These are phyloP conservation scores for Drosophila incognita DNA, from an alignment of 2,888 invertebrate genomes.

Conservation along the genomic window DNA sequence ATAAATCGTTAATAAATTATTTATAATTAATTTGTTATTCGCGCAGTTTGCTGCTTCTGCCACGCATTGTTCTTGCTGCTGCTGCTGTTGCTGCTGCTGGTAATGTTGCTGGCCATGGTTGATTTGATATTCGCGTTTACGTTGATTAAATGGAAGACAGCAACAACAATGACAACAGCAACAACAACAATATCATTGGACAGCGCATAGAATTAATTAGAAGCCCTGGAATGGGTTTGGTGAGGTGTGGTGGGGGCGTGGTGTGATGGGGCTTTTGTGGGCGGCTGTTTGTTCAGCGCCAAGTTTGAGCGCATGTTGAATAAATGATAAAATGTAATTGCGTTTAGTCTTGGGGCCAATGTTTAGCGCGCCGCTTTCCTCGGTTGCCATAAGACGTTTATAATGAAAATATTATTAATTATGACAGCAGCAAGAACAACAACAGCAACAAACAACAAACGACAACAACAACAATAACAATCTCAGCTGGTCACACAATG, in stretches of 20 bases:
- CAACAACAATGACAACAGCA: constrained; percentile 36
- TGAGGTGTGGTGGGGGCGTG: background rate
- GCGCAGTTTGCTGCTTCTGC: constrained; percentile 55
- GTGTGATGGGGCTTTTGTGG: background rate
- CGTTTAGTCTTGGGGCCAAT: constrained; percentile 53
- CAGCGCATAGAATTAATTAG: constrained; percentile 75
- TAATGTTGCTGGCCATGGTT: constrained; percentile 47
- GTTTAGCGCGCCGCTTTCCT: constrained; percentile 35
- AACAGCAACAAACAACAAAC: constrained; percentile 16
- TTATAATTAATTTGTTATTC: constrained; percentile 80
- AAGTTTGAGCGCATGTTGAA: constrained; percentile 71
- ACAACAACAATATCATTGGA: constrained; percentile 37
- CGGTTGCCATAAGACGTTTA: constrained; percentile 73
- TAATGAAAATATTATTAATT: constrained; percentile 82
- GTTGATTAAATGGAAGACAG: constrained; percentile 75
- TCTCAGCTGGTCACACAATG: constrained; percentile 52
- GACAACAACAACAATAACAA: constrained; percentile 30
- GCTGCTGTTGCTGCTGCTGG: constrained; percentile 29
- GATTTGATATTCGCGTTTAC: constrained; percentile 81
- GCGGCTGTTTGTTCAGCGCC: constrained; percentile 28
- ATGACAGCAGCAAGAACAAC: constrained; percentile 61
- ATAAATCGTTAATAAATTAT: constrained; percentile 82
- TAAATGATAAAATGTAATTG: constrained; percentile 81
- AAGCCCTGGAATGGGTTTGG: constrained; percentile 43
- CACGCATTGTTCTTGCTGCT: constrained; percentile 41